These are phyloP conservation scores for Hippocampus abdominalis DNA, from an alignment of 2,113 vertebrate genomes.

Conservation along the genomic window DNA sequence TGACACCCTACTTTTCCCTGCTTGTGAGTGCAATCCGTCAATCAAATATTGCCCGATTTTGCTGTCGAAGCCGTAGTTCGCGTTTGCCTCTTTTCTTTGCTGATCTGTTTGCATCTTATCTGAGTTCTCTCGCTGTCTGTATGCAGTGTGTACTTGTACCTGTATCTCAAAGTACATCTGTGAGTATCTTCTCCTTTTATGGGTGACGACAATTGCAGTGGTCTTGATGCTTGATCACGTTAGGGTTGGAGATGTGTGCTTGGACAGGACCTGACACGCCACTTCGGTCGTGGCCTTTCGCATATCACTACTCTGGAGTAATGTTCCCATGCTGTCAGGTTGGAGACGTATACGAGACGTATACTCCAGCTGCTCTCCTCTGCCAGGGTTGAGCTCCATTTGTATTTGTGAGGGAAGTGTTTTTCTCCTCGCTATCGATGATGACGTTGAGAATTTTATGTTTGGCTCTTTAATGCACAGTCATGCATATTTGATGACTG, in stretches of 20 bases:
- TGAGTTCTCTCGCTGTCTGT: not conserved
- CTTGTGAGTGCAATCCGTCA: not conserved
- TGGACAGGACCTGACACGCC: no score
- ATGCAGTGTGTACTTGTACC: not conserved
- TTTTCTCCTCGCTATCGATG: not conserved
- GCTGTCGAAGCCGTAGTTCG: not conserved
- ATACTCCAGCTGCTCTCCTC: not conserved
- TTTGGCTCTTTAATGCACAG: no score
- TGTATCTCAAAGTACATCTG: slow-evolving; percentile 11
- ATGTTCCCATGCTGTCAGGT: no score
- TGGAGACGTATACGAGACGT: no score
- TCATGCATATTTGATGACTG: slow-evolving; percentile 1
- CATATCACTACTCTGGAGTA: no score
- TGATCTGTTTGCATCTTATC: not conserved
- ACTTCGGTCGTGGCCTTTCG: no score
- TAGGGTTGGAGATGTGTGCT: not conserved
- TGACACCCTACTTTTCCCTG: no score
- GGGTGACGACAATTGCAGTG: slow-evolving; percentile 10
- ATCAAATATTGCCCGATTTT: not conserved
- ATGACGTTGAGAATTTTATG: no score
- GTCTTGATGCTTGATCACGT: not conserved
- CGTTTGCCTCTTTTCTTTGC: not conserved
- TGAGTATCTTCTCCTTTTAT: slow-evolving; percentile 10
- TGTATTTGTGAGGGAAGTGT: not conserved
- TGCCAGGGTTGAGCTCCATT: not conserved